Conservation (phyloP, 1,140 invertebrate genomes). For the Drusus annulatus region DNA sequence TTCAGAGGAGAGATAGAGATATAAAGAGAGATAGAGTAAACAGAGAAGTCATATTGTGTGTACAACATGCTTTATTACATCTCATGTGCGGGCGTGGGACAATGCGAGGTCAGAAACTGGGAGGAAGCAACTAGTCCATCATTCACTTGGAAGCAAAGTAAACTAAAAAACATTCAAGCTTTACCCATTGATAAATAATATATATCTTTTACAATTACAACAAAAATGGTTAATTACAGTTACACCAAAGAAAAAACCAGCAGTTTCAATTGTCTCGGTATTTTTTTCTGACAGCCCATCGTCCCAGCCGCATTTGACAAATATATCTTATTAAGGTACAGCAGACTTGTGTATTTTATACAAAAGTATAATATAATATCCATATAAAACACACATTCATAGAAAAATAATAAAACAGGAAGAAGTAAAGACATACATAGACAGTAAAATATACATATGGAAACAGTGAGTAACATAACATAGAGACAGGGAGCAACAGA, state of each 20-base stretch:
- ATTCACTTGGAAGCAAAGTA: not conserved
- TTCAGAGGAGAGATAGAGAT: slow-evolving; percentile 30
- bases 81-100: not conserved
- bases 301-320: slow-evolving; percentile 18
- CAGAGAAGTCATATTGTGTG: slow-evolving; percentile 50
- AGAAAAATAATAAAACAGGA: slow-evolving; percentile 40
- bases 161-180: not conserved
- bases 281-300: not conserved
- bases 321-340: slow-evolving; percentile 27
- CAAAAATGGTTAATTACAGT: too few relatives aligned
- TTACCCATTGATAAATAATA: not conserved
- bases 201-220: not conserved
- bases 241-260: too few relatives aligned
- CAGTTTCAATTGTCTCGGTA: too few relatives aligned
- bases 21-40: slow-evolving; percentile 47
- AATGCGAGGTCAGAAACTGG: not conserved
- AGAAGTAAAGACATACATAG: slow-evolving; percentile 45
- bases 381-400: slow-evolving; percentile 46
- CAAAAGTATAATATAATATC: slow-evolving; percentile 31
- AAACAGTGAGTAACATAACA: slow-evolving; percentile 50
- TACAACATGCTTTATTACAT: slow-evolving; percentile 45
- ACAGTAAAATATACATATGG: slow-evolving; percentile 46
- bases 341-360: slow-evolving; percentile 34
- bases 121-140: not conserved
- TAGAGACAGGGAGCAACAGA: slow-evolving; percentile 47